Base-by-base conservation (phyloP, 2,888 invertebrate genomes). In the Agapostemon virescens region DNA sequence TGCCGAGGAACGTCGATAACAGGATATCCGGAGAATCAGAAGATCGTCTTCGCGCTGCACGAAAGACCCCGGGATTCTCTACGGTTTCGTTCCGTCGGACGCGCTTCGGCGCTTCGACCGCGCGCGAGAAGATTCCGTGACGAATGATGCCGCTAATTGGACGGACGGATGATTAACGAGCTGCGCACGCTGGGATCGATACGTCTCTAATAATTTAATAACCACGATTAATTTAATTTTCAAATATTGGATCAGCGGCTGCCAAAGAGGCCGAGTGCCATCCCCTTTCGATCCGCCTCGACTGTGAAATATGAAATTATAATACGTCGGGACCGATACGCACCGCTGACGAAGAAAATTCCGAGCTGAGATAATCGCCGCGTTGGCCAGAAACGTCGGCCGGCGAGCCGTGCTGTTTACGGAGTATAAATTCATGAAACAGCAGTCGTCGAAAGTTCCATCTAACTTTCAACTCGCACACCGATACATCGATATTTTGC, bases 111-210 rank as follows among this genome's bases (percentile, higher is more conserved):
- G 42, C 36, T 30, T 68, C 52, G 33, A 13, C 61, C 63, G 68
- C 45, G 45, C 42, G 38, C 49, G 49, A 9, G n/a, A 69, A 80
- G 73, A 80, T 69, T 80, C 64, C 61, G 64, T 69, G 73, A 73
- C 69, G 81, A 69, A 74, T 81, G 74, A 69, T 13, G 26, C 58
- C n/a, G 69, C 64, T 80, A 80, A 80, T 80, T 80, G 81, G 80
- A 80, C 80, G 74, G 74, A 74, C 55, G 81, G 81, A 69, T 80
- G 80, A 80, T 80, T 80, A 74, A 80, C 81, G 81, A 80, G 81
- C 81, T 33, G 36, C 55, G 9, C 42, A n/a, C 42, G 33, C 33
- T 26, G 40, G 30, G 74, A 80, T 80, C 74, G 81, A 80, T 80
- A 58, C 69, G 69, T 61, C 64, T 49, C 81, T 80, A 69, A 80